phyloP scores from a whole-genome alignment of 1,140 invertebrate genomes.

The Calosoma granatense region DNA sequence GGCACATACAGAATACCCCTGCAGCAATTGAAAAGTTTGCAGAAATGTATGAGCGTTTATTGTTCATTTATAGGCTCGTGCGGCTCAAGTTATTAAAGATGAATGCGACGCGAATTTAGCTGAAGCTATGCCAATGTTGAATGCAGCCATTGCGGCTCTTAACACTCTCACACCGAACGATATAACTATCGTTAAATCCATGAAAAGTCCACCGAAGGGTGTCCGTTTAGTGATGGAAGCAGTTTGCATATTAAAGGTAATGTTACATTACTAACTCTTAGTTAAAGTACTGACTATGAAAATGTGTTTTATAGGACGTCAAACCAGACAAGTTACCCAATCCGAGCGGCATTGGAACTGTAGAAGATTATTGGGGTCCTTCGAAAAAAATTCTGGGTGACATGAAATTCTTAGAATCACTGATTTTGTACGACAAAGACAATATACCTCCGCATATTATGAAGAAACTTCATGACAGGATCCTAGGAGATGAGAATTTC shows the following conservation, averaged over 20 bases:
- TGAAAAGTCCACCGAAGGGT: conserved; percentile 93
- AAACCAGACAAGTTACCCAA: conserved; percentile 77
- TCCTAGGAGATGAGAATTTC: conserved; percentile 75
- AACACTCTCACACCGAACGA: conserved; percentile 86
- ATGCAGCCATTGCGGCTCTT: conserved; percentile 79
- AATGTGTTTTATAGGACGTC: conserved; percentile 45
- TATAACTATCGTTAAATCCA: conserved; percentile 91
- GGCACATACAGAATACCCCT: background rate
- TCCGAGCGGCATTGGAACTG: conserved; percentile 60
- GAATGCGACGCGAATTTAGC: conserved; percentile 92
- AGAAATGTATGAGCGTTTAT: conserved; percentile 2
- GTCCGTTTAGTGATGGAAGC: conserved; percentile 95
- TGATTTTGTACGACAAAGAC: conserved; percentile 88
- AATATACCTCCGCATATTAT: conserved; percentile 75
- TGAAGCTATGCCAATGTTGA: conserved; percentile 86
- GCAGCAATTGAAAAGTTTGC: background rate
- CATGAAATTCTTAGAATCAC: conserved; percentile 75
- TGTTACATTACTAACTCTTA: background rate
- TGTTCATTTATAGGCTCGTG: conserved; percentile 43
- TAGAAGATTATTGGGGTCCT: conserved; percentile 90
- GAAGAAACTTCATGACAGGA: conserved; percentile 71
- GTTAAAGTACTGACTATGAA: conserved; percentile 11
- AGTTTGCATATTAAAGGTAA: conserved; percentile 85
- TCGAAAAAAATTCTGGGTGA: conserved; percentile 86
- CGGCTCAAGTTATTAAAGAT: conserved; percentile 82